Evolutionary conservation across 2,888 invertebrate genomes (phyloP).

Genomic region (Hyalella azteca): DNA sequence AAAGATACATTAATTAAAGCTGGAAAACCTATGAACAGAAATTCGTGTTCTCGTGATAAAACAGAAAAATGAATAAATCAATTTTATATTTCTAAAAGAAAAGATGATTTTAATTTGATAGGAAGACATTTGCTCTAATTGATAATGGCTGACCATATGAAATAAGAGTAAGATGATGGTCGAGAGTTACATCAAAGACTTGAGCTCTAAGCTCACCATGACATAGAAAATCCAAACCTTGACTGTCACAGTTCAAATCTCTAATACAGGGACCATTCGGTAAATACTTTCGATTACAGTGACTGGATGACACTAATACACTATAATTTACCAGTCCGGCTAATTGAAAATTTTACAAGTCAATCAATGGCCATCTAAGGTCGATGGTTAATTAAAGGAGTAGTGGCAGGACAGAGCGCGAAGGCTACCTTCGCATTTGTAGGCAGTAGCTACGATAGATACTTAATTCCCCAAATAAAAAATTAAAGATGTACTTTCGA

Average conservation of each 20-base stretch:
- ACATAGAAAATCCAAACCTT: conserved; percentile 12
- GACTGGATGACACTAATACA: background rate
- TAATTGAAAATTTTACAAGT: conserved; percentile 11
- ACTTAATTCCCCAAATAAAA: background rate
- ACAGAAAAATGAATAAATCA: too few species aligned
- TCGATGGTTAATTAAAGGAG: conserved; percentile 23
- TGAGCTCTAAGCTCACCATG: background rate
- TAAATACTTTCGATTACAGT: background rate
- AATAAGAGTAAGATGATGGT: background rate
- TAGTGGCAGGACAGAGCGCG: conserved; percentile 23
- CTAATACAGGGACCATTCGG: background rate
- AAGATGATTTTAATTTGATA: background rate
- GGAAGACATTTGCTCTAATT: background rate
- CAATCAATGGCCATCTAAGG: conserved; percentile 19
- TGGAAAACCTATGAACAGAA: conserved; percentile 13
- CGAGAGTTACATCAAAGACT: background rate
- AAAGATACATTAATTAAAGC: conserved; percentile 26
- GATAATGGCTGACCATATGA: background rate
- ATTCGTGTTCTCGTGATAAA: too few species aligned
- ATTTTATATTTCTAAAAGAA: too few species aligned
- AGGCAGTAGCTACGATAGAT: conserved; percentile 3
- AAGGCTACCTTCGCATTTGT: background rate
- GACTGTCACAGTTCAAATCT: background rate
- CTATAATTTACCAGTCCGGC: background rate
- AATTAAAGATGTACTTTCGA: too few species aligned